These are phyloP conservation scores for Lapara coniferarum DNA, from an alignment of 2,888 invertebrate genomes.

Conservation along the genomic window DNA sequence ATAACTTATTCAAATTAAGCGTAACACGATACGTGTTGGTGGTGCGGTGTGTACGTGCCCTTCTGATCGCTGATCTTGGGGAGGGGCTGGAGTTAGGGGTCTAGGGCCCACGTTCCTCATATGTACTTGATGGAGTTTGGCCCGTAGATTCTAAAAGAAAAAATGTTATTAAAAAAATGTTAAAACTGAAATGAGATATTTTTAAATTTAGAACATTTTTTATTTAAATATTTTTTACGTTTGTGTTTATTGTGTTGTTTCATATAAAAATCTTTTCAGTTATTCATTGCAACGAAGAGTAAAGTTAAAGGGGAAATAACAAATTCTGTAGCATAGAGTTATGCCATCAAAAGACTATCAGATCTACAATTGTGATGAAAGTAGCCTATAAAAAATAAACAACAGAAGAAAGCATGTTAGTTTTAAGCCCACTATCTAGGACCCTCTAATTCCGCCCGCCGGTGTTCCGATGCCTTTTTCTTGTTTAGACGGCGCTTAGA, in stretches of 20 bases:
- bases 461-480: slow-evolving; percentile 23
- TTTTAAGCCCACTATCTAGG: neutral
- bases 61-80: slow-evolving; percentile 36
- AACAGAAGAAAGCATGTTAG: neutral
- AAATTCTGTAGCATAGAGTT: too few relatives aligned
- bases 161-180: too few relatives aligned
- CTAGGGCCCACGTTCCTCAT: neutral
- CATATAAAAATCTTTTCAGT: too few relatives aligned
- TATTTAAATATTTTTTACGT: too few relatives aligned
- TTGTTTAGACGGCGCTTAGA: slow-evolving; percentile 47
- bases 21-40: slow-evolving; percentile 64
- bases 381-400: neutral
- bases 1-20: slow-evolving; percentile 76
- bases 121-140: too few relatives aligned
- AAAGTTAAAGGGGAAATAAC: too few relatives aligned
- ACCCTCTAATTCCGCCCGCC: slow-evolving; percentile 9
- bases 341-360: too few relatives aligned
- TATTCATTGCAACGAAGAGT: too few relatives aligned
- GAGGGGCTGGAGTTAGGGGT: slow-evolving; percentile 17
- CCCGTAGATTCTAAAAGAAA: too few relatives aligned
- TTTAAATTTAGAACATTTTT: too few relatives aligned
- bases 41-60: slow-evolving; percentile 62
- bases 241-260: too few relatives aligned
- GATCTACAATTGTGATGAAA: neutral
- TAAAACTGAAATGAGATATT: too few relatives aligned